Evolutionary conservation across 92 coral and sea anemone species (phyloP), one percentile per base, ranked within the genome.

Genomic region (Diadumene lineata): DNA sequence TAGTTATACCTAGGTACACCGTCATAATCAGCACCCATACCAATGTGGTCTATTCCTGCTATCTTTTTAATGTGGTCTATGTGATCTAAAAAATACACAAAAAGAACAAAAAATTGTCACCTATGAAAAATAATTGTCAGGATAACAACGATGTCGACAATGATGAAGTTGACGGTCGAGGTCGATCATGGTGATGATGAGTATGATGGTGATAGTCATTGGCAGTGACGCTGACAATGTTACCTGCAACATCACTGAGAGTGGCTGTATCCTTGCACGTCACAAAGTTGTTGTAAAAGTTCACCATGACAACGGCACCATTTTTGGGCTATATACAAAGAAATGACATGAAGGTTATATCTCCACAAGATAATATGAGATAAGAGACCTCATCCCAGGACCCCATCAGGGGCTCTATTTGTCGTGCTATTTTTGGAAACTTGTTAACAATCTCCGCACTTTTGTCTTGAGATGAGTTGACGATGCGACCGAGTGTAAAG

Each of bases 241-340:
- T 70, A 90, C 96, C 89, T 86, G 96, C 96, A 17, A 90, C 96
- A 26, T 90, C 92, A 44, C 67, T 75, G n/a, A 90, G 87, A 2
- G 81, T 83, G 19, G 96, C 96, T 0, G 56, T 66, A 34, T 64
- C 48, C 22, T 34, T 80, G 80, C 96, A 90, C 15, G 89, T 83
- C 2, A 90, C 28, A 65, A 61, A 90, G 43, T 90, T 82, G 73
- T 84, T 90, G 65, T 80, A 86, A 74, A 90, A 90, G 51, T 83
- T 87, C 68, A 90, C 91, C 96, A 90, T 90, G 19, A 90, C 92
- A 13, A 90, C 89, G 24, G 84, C 96, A 23, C 89, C 96, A 77
- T 90, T 90, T 29, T 31, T 31, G 50, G 92, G 92, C 96, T 90
- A 79, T 78, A 72, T n/a, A 19, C 28, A 7, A 21, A 33, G 34